Evolutionary conservation across 2,113 vertebrate species (phyloP).

Genomic region (Pygoscelis adeliae): DNA sequence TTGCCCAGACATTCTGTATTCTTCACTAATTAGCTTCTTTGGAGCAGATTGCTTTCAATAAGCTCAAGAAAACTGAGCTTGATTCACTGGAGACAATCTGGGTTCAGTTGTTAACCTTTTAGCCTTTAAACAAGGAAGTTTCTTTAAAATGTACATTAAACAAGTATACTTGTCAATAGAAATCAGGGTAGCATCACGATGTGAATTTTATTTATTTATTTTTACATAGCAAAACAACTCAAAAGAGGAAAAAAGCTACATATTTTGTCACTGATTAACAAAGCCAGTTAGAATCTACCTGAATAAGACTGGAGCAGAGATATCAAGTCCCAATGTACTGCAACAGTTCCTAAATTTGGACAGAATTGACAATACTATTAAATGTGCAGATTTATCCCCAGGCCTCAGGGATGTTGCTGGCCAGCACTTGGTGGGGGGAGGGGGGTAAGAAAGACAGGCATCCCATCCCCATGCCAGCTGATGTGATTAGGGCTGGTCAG

Average conservation of each 20-base stretch:
- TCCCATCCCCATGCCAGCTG: not conserved
- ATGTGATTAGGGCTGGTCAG: slow-evolving; percentile 15
- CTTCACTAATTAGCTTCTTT: slow-evolving; percentile 67
- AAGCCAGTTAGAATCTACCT: not conserved
- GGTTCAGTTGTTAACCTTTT: slow-evolving; percentile 69
- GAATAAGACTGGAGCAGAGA: not conserved
- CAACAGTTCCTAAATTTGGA: not conserved
- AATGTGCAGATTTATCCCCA: not conserved
- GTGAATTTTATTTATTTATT: not conserved
- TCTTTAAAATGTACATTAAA: slow-evolving; percentile 52
- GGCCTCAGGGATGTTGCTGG: not conserved
- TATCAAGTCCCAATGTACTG: not conserved
- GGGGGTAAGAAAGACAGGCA: not conserved
- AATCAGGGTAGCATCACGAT: slow-evolving; percentile 17
- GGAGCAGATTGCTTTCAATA: slow-evolving; percentile 62
- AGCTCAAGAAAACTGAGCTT: slow-evolving; percentile 63
- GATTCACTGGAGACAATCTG: slow-evolving; percentile 68
- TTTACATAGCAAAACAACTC: not conserved
- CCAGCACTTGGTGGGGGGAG: not conserved
- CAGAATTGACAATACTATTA: not conserved
- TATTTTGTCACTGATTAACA: not conserved
- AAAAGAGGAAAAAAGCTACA: not conserved
- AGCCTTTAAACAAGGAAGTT: slow-evolving; percentile 47
- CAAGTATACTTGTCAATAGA: slow-evolving; percentile 53
- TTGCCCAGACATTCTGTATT: not conserved